Conservation (phyloP, 2,888 invertebrate species). For the Ellobium chinense region DNA sequence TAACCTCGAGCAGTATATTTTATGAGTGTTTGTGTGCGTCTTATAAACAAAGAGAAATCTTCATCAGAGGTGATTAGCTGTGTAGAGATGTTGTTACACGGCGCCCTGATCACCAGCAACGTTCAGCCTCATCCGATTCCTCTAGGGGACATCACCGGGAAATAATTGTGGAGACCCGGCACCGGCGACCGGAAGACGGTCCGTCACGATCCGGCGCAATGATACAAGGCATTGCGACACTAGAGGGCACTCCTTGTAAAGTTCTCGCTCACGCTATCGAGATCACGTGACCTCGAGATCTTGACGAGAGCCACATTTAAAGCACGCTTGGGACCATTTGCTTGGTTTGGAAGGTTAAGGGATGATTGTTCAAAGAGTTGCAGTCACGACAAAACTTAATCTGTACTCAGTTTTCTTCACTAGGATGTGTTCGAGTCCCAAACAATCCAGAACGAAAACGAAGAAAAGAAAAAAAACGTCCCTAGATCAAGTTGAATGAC, state of each 20-base stretch:
- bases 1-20: too few species aligned
- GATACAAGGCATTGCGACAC: not conserved
- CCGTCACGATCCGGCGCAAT: not conserved
- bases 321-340: not conserved
- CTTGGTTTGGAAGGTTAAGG: not conserved
- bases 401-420: too few species aligned
- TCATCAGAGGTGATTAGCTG: too few species aligned
- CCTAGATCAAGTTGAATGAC: too few species aligned
- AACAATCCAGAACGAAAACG: too few species aligned
- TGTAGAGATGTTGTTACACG: too few species aligned
- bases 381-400: too few species aligned
- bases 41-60: too few species aligned
- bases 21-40: too few species aligned
- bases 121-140: not conserved
- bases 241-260: not conserved
- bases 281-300: not conserved
- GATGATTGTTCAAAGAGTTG: not conserved
- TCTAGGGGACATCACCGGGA: not conserved
- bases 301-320: not conserved
- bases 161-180: not conserved
- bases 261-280: not conserved
- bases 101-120: too few species aligned
- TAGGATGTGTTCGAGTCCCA: too few species aligned
- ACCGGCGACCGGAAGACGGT: not conserved
- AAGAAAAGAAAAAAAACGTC: too few species aligned